A percentile compares a stretch with the other conserved stretches of the same genome.
Conservation (phyloP, 2,888 invertebrate species). For the Dolomedes plantarius region DNA sequence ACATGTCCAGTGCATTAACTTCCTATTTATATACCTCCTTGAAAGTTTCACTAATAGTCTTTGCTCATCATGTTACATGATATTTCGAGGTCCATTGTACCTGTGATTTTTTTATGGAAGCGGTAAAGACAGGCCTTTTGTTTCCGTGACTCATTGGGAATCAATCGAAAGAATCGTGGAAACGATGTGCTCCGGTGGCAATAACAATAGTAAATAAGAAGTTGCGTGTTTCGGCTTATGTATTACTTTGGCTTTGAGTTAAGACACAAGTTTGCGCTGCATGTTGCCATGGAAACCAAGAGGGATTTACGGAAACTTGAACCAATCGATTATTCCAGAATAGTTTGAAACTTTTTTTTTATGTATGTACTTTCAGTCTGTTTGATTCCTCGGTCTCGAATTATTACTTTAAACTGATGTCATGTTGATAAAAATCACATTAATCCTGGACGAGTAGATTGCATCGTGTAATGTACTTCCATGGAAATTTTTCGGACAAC, state of each 20-base stretch:
- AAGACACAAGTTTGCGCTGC: neutral
- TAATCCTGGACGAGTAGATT: neutral
- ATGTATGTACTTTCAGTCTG: neutral
- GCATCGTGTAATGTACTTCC: neutral
- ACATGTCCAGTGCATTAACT: neutral
- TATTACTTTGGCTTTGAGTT: conserved; percentile 6
- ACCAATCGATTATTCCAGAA: conserved; percentile 13
- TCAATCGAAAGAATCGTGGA: conserved; percentile 12
- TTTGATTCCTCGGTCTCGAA: neutral
- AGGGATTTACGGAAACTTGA: neutral
- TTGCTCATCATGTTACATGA: neutral
- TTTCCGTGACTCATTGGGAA: conserved; percentile 7
- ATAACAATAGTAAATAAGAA: conserved; percentile 18
- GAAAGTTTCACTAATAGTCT: neutral
- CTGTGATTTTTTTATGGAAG: too few relatives aligned
- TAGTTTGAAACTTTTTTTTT: conserved; percentile 6
- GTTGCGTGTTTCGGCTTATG: conserved; percentile 4
- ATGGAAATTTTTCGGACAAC: neutral
- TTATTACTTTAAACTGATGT: conserved; percentile 7
- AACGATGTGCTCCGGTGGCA: conserved; percentile 8
- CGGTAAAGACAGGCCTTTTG: neutral
- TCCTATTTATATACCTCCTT: conserved; percentile 1
- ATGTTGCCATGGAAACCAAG: neutral
- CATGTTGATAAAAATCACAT: neutral
- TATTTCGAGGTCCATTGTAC: neutral